Evolutionary conservation across 2,113 vertebrate genomes (phyloP), one percentile per base, ranked within the genome.

Genomic region (Arothron firmamentum): DNA sequence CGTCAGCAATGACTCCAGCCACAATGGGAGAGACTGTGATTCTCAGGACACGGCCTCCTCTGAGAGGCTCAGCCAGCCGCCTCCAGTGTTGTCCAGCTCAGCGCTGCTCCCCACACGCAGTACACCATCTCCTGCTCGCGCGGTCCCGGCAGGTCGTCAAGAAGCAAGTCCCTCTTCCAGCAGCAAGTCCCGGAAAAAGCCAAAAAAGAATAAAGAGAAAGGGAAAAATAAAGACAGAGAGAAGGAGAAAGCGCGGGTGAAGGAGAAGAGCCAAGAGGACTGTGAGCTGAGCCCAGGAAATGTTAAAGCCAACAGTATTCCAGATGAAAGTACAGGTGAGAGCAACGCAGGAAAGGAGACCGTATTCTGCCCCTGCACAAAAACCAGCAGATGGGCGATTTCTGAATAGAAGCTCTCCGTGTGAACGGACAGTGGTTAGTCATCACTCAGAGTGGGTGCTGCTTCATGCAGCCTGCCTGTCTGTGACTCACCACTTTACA

Each of bases 191-290:
- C 96, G 89, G 89, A 97, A 95, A 82, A 97, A 95, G 70, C 93
- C 93, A 16, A 97, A 96, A 92, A 99, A 96, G 85, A 94, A 97
- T 90, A 95, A 93, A 89, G 95, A 94, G 70, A 94, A 94, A 54
- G 93, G 94, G 49, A 92, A 92, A 78, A 78, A 79, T 43, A 94
- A 92, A 88, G 93, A 92, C 65, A 89, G 85, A 83, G 88, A 87
- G 1, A 43, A 52, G 0, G 89, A 85, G 56, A 80, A 49, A 43
- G 84, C 67, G 11, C 82, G 21, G 57, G 75, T 79, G 57, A 88
- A 86, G 1, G 62, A 48, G 0, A 92, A 92, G 67, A 80, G 58
- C 52, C 74, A 43, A 15, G 83, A 81, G 47, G 80, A 88, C 70
- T 92, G 84, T 70, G 86, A 83, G 48, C 82, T 86, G 46, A 79